These are phyloP conservation scores for Alcedo quadribrachys DNA, from an alignment of 2,797 vertebrate genomes.

Conservation along the genomic window DNA sequence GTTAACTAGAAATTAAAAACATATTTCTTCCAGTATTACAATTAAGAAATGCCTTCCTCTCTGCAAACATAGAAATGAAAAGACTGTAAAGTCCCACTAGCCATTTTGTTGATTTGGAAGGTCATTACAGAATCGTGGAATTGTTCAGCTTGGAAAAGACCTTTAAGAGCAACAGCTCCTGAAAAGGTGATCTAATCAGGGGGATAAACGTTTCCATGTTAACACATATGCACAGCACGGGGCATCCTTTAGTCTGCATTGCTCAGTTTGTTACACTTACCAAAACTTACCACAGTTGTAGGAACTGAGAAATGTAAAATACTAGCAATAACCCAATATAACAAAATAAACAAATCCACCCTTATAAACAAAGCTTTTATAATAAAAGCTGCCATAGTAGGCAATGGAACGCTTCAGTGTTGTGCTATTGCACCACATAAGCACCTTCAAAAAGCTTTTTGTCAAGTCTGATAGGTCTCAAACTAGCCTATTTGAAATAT, in stretches of 20 bases:
- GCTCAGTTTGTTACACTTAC: neutral
- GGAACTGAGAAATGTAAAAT: neutral
- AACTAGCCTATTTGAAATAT: neutral
- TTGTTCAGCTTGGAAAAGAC: neutral
- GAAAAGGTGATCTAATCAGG: neutral
- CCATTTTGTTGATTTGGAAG: neutral
- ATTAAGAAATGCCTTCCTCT: conserved; percentile 43
- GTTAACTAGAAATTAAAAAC: conserved; percentile 73
- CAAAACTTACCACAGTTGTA: neutral
- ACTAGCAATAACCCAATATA: neutral
- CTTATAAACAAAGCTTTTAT: neutral
- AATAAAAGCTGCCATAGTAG: neutral
- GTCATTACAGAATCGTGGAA: neutral
- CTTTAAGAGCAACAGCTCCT: neutral
- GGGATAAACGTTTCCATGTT: neutral
- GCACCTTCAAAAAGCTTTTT: neutral
- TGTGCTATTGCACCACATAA: neutral
- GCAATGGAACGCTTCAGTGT: neutral
- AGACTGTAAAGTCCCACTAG: neutral
- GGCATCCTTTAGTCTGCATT: neutral
- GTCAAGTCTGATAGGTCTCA: neutral
- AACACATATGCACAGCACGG: neutral
- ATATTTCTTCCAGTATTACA: conserved; percentile 71
- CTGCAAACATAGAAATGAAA: neutral
- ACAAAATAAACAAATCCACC: neutral